Base-by-base conservation (phyloP, 2,888 invertebrate species). In the Diachrysia chrysitis region DNA sequence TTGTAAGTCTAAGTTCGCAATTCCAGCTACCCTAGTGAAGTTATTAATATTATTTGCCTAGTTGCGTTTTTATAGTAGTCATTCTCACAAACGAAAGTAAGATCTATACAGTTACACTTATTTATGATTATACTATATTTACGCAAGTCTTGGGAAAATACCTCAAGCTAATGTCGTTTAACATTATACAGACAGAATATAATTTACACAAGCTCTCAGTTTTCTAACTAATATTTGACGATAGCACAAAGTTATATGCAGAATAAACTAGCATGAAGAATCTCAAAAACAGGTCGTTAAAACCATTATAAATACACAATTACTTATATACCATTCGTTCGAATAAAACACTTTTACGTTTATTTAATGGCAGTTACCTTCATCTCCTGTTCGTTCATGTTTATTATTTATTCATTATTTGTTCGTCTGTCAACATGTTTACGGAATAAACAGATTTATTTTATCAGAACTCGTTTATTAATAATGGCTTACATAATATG, bases 361-460 rank as follows among this genome's bases (percentile, higher is more conserved):
- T 68, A 64, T 71, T 71, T 68, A 68, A 71, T 71, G 64, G 64
- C 64, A 71, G 68, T 71, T 71, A 68, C 64, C 58, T 66, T 63
- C 61, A 65, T 58, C 53, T 58, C 55, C 48, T 51, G 48, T 51
- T 51, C 14, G 12, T n/a, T 14, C n/a, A 48, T 25, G 46, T 46
- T 64, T 64, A 21, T n/a, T 60, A 69, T 64, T 73, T 71, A 73
- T 76, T 68, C 69, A 73, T 69, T 71, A 70, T 67, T 69, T 66
- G 71, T 29, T 58, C 69, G 76, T 66, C 67, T 23, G 62, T 55
- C 66, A 72, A 70, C 60, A 71, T 73, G 70, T 77, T 73, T 76
- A 56, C 54, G 53, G 37, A 32, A 73, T 73, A 63, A 71, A 79
- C 73, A 70, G 67, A 73, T 79, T 78, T 79, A 79, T 78, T 79